Evolutionary conservation across 1,140 invertebrate genomes (phyloP).

Genomic region (Papilio helenus): DNA sequence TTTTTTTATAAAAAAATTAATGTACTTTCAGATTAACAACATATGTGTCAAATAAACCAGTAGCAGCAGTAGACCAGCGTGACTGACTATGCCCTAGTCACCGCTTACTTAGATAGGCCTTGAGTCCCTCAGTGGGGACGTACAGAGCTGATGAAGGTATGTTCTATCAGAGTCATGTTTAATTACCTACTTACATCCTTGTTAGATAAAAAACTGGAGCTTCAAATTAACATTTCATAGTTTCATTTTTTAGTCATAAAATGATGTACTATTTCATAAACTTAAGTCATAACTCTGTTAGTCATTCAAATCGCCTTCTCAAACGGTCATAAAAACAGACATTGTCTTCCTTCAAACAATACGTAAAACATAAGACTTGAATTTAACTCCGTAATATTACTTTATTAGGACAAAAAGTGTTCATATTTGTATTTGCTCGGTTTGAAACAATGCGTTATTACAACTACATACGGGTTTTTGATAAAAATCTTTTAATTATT

Average conservation of each 20-base stretch:
- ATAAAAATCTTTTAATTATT: constrained; percentile 69
- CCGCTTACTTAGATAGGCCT: no score
- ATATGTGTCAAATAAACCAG: no score
- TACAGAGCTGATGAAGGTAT: no score
- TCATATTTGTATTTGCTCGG: constrained; percentile 49
- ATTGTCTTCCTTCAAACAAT: constrained; percentile 27
- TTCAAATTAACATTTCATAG: neutral
- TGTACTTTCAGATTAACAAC: constrained; percentile 86
- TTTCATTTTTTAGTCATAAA: neutral
- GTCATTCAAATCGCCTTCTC: neutral
- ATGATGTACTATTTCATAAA: constrained; percentile 17
- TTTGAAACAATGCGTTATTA: constrained; percentile 64
- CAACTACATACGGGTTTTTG: constrained; percentile 50
- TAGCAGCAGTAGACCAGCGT: no score
- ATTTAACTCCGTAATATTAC: neutral
- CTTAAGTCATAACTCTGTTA: neutral
- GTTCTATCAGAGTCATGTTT: no score
- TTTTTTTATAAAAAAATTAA: neutral
- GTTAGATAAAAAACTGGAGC: neutral
- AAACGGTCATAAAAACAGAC: neutral
- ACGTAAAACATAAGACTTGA: constrained; percentile 31
- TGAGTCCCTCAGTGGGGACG: no score
- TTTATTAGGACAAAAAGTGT: constrained; percentile 54
- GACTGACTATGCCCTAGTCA: no score
- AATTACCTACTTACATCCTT: no score